Evolutionary conservation across 1,140 invertebrate genomes (phyloP).

Genomic region (Vollenhovia emeryi): DNA sequence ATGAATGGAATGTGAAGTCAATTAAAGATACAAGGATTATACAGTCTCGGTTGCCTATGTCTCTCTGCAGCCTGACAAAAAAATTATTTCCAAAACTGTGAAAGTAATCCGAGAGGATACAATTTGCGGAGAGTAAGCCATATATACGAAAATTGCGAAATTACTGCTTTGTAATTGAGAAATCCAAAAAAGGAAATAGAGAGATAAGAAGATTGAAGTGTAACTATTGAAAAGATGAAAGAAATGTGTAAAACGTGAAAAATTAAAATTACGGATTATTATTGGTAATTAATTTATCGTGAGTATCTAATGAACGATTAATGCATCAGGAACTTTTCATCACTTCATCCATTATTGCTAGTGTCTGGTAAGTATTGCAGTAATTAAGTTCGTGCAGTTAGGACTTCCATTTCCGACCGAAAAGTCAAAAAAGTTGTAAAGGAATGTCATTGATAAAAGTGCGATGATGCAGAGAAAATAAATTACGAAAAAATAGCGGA

Average conservation of each 20-base stretch:
- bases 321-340: neutral
- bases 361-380: conserved; percentile 29
- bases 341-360: neutral
- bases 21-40: conserved; percentile 5
- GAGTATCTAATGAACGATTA: conserved; percentile 12
- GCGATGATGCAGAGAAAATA: neutral
- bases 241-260: neutral
- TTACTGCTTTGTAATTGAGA: neutral
- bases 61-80: neutral
- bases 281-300: neutral
- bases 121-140: neutral
- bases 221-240: conserved; percentile 8
- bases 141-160: neutral
- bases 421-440: conserved; percentile 13
- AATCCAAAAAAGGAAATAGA: neutral
- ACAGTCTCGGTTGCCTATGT: neutral
- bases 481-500: conserved; percentile 5
- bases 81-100: neutral
- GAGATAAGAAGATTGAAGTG: neutral
- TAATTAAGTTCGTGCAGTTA: conserved; percentile 36
- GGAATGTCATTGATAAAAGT: neutral
- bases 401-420: neutral
- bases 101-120: neutral
- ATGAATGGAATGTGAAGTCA: neutral
- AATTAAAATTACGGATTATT: neutral